A percentile compares a stretch with the other conserved stretches of the same genome.
Conservation (phyloP, 2,113 vertebrate genomes). For the Callaeas wilsoni region DNA sequence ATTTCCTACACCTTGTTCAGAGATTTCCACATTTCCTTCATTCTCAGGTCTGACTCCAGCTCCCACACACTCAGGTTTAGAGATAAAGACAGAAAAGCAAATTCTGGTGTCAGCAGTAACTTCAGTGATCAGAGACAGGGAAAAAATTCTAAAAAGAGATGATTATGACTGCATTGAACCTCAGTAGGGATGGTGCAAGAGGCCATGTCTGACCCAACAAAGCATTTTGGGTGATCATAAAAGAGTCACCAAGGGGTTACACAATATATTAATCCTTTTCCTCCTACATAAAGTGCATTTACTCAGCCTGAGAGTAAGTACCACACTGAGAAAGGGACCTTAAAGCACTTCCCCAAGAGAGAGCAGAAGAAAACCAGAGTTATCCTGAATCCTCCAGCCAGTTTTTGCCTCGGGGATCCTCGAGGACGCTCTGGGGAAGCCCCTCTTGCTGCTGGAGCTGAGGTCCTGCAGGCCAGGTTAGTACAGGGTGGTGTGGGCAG, state of each 20-base stretch:
- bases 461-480: neutral
- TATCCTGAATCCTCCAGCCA: neutral
- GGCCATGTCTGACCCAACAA: neutral
- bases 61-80: neutral
- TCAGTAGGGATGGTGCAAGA: neutral
- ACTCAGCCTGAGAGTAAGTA: constrained; percentile 24
- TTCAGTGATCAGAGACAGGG: neutral
- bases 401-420: neutral
- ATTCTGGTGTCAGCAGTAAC: neutral
- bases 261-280: neutral
- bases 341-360: neutral
- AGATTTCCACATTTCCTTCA: neutral
- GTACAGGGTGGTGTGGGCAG: neutral
- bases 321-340: neutral
- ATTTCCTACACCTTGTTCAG: neutral
- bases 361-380: neutral
- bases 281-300: neutral
- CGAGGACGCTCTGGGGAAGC: neutral
- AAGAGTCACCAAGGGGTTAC: neutral
- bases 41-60: neutral
- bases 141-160: neutral
- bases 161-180: neutral
- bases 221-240: neutral
- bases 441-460: neutral
- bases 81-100: neutral